Evolutionary conservation across 2,113 vertebrate species (phyloP), one percentile per base, ranked within the genome.

Genomic region (Gila orcuttii): DNA sequence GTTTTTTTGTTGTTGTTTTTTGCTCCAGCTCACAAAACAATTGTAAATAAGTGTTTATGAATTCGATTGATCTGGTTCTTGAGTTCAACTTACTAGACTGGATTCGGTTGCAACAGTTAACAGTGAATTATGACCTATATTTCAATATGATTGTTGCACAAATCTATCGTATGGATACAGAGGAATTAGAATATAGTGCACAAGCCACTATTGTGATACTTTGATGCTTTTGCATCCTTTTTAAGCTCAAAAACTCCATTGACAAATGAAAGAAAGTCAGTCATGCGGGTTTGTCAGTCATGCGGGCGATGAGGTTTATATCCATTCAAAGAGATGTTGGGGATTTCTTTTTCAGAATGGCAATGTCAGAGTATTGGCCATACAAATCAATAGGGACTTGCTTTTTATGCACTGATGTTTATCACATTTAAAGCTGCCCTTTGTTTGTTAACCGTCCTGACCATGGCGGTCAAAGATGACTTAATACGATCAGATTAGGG

Each of bases 401-500:
- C 28, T 55, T 69, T 36, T 33, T 50, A 69, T 69, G 69, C 33
- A 28, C 33, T 82, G 68, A 66, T 82, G 64, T 71, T 60, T 85
- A 55, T 82, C 73, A 85, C 8, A 17, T 82, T 79, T 55, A 60
- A 83, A 15, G 50, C 39, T 85, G 33, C 75, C 73, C 33, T 23
- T 33, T 25, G 68, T 78, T 79, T 78, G 80, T 52, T 84, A 82
- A 82, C 36, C 33, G 17, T 3, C n/a, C 5, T 77, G 71, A 73
- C 50, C 88, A 21, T 21, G 64, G 39, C 39, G 85, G 62, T 79
- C 86, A 57, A 31, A 74, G 78, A 73, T 85, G 64, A 71, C 73
- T 75, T 86, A 75, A 45, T 50, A 59, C 64, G 66, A 82, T 86
- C 71, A 79, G 79, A 86, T 87, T 83, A 89, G 62, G 39, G 23